phyloP scores from a whole-genome alignment of 2,113 vertebrate species.

The Toxostoma redivivum region DNA sequence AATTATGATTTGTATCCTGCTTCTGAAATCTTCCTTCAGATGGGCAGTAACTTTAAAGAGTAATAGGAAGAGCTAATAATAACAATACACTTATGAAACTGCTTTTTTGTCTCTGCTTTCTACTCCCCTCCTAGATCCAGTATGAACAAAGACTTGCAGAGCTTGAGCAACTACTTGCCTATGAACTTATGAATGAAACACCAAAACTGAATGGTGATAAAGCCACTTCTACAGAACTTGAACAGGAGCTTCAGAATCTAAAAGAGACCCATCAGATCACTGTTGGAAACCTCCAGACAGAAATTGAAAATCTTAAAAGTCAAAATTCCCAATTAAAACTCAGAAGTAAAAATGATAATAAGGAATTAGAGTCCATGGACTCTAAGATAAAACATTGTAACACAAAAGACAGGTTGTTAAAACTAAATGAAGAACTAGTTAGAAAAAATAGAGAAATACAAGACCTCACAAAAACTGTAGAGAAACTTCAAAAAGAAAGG shows the following conservation, averaged over 20 bases:
- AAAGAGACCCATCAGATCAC: constrained; percentile 68
- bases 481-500: constrained; percentile 87
- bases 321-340: constrained; percentile 72
- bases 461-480: constrained; percentile 85
- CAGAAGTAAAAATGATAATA: constrained; percentile 38
- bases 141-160: constrained; percentile 87
- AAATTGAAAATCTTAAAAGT: constrained; percentile 71
- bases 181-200: constrained; percentile 35
- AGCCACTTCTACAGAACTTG: constrained; percentile 40
- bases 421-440: constrained; percentile 82
- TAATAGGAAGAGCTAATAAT: neutral
- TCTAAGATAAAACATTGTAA: constrained; percentile 74
- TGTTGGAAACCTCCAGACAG: constrained; percentile 73
- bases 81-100: neutral
- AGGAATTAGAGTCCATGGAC: constrained; percentile 52
- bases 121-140: constrained; percentile 74
- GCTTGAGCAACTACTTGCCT: constrained; percentile 81
- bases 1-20: neutral
- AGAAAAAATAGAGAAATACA: constrained; percentile 82
- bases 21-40: neutral
- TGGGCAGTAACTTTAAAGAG: neutral
- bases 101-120: neutral
- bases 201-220: constrained; percentile 11
- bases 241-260: constrained; percentile 72
- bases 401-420: constrained; percentile 70